Evolutionary conservation across 2,797 vertebrate genomes (phyloP), one percentile per base, ranked within the genome.

Genomic region (Takifugu ocellatus): DNA sequence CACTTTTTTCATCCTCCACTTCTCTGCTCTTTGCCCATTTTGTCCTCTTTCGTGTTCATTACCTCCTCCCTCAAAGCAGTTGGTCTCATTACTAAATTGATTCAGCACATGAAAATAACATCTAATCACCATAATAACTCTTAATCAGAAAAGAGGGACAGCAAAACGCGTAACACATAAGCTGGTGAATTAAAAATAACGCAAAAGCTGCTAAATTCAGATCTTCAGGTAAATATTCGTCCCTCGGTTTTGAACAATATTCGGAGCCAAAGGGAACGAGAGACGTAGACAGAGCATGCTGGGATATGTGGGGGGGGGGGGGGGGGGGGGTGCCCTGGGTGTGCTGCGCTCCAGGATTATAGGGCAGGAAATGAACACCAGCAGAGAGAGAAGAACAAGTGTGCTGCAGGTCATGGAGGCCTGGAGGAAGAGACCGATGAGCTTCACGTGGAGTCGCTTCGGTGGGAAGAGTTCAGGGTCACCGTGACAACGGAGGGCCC

Each of bases 71-170:
- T 62, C 62, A 33, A 57, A 72, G 53, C 68, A 62, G 77, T 84
- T 78, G 66, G 59, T 79, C 72, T 87, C 88, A 86, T 89, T 88
- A 85, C 74, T 71, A 80, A 84, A 88, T 89, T 75, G 84, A 65
- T 84, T 84, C 77, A 74, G 66, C 62, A 51, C 53, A 50, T 70
- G 77, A 84, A 84, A 85, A 87, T 86, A 85, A 70, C 70, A 75
- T 73, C 58, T 79, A 74, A 88, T 87, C 60, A 66, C 36, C 58
- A 43, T 80, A 84, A 85, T 88, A 80, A 83, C 68, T 79, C 54
- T 74, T 53, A 75, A 74, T 81, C 64, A 64, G 67, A 63, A 72
- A 70, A 51, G 44, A 54, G 69, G 62, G 54, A 66, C 43, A 39
- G 52, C 53, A 63, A 24, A 71, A 83, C 70, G 68, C 36, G 66